Evolutionary conservation across 2,113 vertebrate genomes (phyloP).

Genomic region (Pantherophis guttatus): DNA sequence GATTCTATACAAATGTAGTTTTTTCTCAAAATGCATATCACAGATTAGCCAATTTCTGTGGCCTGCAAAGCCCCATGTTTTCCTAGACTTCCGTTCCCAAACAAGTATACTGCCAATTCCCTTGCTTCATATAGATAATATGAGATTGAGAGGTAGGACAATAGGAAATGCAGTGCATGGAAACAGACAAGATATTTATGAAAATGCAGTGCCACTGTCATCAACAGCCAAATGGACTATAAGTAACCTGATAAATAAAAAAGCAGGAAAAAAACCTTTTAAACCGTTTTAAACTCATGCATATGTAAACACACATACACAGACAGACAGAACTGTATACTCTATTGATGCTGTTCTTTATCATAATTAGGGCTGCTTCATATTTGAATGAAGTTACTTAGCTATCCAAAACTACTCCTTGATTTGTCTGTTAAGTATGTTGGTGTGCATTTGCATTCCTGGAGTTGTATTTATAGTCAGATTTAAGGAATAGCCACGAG

Average conservation of each 20-base stretch:
- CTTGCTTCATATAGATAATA: not conserved
- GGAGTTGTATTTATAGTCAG: not conserved
- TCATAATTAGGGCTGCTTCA: not conserved
- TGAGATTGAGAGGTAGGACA: not conserved
- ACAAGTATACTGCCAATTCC: not conserved
- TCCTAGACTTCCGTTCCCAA: not conserved
- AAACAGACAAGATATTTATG: not conserved
- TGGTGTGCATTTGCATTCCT: not conserved
- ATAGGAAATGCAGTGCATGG: not conserved
- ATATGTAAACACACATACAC: not conserved
- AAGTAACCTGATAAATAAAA: not conserved
- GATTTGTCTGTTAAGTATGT: not conserved
- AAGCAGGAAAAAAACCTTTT: not conserved
- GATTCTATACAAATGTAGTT: not conserved
- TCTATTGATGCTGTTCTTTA: not conserved
- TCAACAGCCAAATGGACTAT: not conserved
- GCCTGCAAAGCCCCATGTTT: not conserved
- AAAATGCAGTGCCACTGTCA: not conserved
- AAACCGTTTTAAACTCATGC: not conserved
- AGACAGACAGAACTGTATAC: not conserved
- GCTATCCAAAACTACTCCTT: not conserved
- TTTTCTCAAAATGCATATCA: not conserved
- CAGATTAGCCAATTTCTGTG: not conserved
- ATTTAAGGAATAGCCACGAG: not conserved
- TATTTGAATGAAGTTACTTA: not conserved